These are phyloP conservation scores for Lineus longissimus DNA, from an alignment of 1,140 invertebrate species.

Conservation along the genomic window DNA sequence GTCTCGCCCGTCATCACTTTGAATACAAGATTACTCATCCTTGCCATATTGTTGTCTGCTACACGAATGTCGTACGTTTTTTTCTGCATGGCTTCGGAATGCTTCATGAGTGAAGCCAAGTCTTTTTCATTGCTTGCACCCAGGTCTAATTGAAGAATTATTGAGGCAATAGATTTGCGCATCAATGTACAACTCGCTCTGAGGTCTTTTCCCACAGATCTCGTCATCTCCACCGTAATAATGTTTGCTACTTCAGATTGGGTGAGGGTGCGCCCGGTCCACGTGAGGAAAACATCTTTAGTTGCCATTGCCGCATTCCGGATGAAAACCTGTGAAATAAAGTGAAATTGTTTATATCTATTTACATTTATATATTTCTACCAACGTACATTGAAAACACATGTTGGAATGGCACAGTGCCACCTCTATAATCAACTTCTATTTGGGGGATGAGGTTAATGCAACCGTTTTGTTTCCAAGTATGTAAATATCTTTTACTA, in stretches of 20 bases:
- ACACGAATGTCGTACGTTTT: background rate
- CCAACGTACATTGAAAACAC: too few relatives aligned
- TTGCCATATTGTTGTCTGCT: background rate
- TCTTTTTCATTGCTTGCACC: conserved; percentile 4
- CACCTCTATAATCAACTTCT: too few relatives aligned
- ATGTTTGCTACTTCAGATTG: conserved; percentile 5
- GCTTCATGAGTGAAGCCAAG: conserved; percentile 1
- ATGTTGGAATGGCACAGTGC: too few relatives aligned
- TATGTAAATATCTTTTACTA: too few relatives aligned
- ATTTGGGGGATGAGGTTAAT: too few relatives aligned
- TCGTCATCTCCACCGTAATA: background rate
- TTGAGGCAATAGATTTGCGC: background rate
- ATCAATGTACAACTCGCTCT: background rate
- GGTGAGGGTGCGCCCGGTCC: background rate
- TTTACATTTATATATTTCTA: too few relatives aligned
- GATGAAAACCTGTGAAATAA: too few relatives aligned
- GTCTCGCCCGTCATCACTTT: too few relatives aligned
- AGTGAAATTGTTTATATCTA: too few relatives aligned
- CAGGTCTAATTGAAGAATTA: background rate
- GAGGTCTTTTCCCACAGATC: background rate
- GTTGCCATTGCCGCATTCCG: too few relatives aligned
- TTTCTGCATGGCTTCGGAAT: conserved; percentile 7
- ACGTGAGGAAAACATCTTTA: conserved; percentile 4
- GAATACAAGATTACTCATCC: too few relatives aligned
- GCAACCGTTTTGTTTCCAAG: too few relatives aligned